phyloP scores from a whole-genome alignment of 2,888 invertebrate species.

The Euplexia lucipara region DNA sequence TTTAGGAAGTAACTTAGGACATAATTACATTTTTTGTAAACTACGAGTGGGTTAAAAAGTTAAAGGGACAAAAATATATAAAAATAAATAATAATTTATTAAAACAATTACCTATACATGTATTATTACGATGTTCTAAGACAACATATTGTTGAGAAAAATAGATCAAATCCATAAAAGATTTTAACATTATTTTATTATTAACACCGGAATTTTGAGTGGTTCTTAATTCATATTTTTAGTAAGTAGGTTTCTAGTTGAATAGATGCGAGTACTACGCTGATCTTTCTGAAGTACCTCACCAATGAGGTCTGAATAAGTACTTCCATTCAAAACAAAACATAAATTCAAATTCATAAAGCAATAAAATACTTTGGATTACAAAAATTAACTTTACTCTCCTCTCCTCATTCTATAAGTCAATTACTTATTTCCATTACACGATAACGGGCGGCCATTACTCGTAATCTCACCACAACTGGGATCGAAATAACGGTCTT shows the following conservation, averaged over 20 bases:
- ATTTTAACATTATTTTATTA: conserved; percentile 23
- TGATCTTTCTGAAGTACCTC: no score
- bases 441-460: conserved; percentile 49
- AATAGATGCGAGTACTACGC: no score
- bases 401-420: background rate
- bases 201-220: conserved; percentile 11
- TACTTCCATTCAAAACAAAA: conserved; percentile 1
- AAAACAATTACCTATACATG: no score
- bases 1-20: no score
- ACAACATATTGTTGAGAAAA: conserved; percentile 12
- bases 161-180: conserved; percentile 2
- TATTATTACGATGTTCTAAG: background rate
- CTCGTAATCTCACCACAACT: conserved; percentile 53
- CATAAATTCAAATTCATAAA: background rate
- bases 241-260: no score
- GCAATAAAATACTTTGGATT: background rate
- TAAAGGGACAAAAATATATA: no score
- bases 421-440: conserved; percentile 41
- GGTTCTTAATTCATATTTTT: conserved; percentile 12
- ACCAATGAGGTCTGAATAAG: no score
- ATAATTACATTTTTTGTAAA: no score
- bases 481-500: conserved; percentile 71
- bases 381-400: background rate
- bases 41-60: no score
- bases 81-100: no score